Conservation (phyloP, 2,113 vertebrate species). For the Motacilla alba region DNA sequence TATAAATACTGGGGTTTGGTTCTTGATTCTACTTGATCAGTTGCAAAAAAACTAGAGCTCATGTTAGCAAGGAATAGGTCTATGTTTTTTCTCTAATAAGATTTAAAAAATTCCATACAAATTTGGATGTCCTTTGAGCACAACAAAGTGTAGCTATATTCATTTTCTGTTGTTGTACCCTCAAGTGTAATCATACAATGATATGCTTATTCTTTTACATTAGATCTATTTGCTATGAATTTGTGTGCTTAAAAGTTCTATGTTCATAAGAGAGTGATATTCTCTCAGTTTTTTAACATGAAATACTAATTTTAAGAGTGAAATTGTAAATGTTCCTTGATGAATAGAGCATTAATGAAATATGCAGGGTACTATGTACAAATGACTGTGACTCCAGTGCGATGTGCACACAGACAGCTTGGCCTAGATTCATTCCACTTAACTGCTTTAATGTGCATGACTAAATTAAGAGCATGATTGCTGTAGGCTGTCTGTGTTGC, state of each 20-base stretch:
- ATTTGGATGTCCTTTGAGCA: not conserved
- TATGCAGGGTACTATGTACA: not conserved
- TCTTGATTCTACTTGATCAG: not conserved
- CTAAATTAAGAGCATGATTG: not conserved
- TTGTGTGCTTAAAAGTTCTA: not conserved
- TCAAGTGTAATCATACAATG: not conserved
- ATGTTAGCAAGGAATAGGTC: not conserved
- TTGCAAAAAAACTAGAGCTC: not conserved
- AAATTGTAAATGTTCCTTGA: not conserved
- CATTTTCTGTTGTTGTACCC: not conserved
- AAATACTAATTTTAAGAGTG: not conserved
- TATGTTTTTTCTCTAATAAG: not conserved
- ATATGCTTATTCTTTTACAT: not conserved
- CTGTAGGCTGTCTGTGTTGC: conserved; percentile 4
- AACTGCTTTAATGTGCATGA: conserved; percentile 10
- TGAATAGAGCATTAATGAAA: not conserved
- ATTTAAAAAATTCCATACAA: not conserved
- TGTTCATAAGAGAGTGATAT: not conserved
- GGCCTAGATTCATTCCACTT: conserved; percentile 3
- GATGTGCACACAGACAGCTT: not conserved
- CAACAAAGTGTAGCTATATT: not conserved
- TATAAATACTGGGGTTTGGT: not conserved
- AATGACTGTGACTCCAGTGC: not conserved
- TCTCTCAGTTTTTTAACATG: not conserved
- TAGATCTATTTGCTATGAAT: not conserved